A percentile compares a stretch with the other conserved stretches of the same genome.
Evolutionary conservation across 92 coral and sea anemone genomes (phyloP).

Genomic region (Phymanthus crucifer): DNA sequence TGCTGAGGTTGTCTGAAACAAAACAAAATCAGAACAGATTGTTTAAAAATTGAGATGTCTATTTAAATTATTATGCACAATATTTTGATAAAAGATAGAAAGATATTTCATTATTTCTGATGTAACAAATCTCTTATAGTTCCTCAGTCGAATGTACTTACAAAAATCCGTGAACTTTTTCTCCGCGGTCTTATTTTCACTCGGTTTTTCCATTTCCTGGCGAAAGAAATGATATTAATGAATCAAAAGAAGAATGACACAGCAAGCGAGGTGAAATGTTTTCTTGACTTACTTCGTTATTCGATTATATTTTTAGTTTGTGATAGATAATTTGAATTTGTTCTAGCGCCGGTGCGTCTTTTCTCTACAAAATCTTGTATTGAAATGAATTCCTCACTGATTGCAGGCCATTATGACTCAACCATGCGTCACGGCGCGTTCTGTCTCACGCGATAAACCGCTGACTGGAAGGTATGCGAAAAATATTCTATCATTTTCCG

Average conservation of each 20-base stretch:
- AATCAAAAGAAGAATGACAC: background rate
- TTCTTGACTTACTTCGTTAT: background rate
- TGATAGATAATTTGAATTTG: background rate
- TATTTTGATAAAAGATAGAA: no score
- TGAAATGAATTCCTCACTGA: background rate
- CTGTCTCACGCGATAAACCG: background rate
- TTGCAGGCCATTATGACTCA: background rate
- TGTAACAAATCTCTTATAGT: no score
- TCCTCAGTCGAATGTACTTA: no score
- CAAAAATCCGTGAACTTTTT: constrained; percentile 4
- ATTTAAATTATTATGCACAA: no score
- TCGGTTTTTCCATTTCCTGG: background rate
- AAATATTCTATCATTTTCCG: background rate
- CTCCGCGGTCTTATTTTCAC: background rate
- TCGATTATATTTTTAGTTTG: background rate
- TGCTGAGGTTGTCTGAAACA: background rate
- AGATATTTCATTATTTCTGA: no score
- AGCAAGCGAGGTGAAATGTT: background rate
- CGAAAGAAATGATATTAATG: background rate
- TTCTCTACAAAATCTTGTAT: background rate
- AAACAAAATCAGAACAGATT: background rate
- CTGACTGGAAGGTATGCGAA: background rate
- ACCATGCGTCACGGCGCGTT: background rate
- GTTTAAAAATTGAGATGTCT: background rate
- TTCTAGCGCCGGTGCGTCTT: background rate